Evolutionary conservation across 2,797 vertebrate genomes (phyloP).

Genomic region (Anguilla pacifica): DNA sequence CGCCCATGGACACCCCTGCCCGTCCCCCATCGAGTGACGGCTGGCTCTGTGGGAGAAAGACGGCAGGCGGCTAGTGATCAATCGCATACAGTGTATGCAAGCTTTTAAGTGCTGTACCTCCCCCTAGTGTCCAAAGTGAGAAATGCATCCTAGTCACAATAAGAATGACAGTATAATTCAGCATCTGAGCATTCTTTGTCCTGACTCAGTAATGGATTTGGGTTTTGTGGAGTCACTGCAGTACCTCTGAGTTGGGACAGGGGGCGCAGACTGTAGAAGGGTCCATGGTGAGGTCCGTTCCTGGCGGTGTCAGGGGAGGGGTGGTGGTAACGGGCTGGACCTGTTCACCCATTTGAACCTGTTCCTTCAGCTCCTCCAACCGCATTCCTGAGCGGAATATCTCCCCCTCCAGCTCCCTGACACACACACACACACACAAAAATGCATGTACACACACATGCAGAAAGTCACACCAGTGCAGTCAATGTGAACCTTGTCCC

Average conservation of each 20-base stretch:
- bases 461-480: background rate
- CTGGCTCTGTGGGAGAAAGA: conserved; percentile 50
- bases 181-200: background rate
- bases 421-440: background rate
- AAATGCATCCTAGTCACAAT: conserved; percentile 10
- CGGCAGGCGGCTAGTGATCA: background rate
- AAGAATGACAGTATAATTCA: background rate
- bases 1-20: background rate
- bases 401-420: conserved; percentile 81
- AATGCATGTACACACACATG: background rate
- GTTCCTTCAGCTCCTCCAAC: conserved; percentile 83
- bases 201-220: background rate
- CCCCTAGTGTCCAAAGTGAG: conserved; percentile 32
- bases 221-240: background rate
- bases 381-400: conserved; percentile 80
- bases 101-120: conserved; percentile 8
- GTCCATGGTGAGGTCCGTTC: background rate
- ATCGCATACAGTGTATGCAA: background rate
- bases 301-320: conserved; percentile 14
- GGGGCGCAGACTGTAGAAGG: conserved; percentile 29
- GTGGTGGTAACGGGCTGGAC: conserved; percentile 34
- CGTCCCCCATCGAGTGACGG: conserved; percentile 29
- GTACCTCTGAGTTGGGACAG: conserved; percentile 59
- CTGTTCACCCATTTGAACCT: conserved; percentile 52
- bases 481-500: background rate